A percentile compares a stretch with the other conserved stretches of the same genome.
Evolutionary conservation across 30 jellyfish, hydroid and myxozoan genomes (phyloP).

Genomic region (Pelagia noctiluca): DNA sequence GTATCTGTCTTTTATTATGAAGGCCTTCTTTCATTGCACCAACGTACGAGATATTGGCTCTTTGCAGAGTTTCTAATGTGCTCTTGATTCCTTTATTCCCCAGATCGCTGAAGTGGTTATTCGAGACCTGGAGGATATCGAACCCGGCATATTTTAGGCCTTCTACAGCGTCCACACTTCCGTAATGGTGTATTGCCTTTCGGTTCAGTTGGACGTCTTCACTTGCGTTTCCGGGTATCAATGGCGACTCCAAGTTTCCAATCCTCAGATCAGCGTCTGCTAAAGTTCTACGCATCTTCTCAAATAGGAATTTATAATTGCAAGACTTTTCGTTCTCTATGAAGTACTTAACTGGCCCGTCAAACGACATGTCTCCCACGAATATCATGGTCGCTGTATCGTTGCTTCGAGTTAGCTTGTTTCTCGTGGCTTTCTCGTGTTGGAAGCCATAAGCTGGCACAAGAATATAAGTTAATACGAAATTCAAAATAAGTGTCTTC

Average conservation of each 20-base stretch:
- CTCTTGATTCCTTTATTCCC: slow-evolving; percentile 65
- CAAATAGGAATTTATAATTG: slow-evolving; percentile 38
- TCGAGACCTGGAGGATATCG: slow-evolving; percentile 63
- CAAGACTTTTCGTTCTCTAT: slow-evolving; percentile 47
- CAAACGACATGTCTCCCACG: slow-evolving; percentile 66
- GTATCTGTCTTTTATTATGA: slow-evolving; percentile 39
- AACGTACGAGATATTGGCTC: slow-evolving; percentile 59
- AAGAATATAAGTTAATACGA: too few species aligned
- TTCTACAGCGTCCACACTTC: slow-evolving; percentile 53
- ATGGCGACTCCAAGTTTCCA: slow-evolving; percentile 57
- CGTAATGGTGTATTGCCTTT: slow-evolving; percentile 38
- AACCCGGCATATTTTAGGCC: slow-evolving; percentile 86
- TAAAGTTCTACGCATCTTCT: slow-evolving; percentile 5
- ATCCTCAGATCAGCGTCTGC: slow-evolving; percentile 59
- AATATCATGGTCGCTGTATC: slow-evolving; percentile 53
- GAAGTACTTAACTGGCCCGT: slow-evolving; percentile 50
- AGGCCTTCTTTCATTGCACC: slow-evolving; percentile 45
- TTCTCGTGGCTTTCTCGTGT: too few species aligned
- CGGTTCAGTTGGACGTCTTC: background rate
- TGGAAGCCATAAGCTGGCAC: too few species aligned
- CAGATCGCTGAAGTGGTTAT: slow-evolving; percentile 75
- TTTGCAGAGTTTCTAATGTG: slow-evolving; percentile 46
- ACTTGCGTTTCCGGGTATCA: background rate
- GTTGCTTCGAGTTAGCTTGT: too few species aligned
- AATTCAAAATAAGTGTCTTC: too few species aligned